phyloP scores from a whole-genome alignment of 2,888 invertebrate genomes.

The Alloscopus bannaensis region DNA sequence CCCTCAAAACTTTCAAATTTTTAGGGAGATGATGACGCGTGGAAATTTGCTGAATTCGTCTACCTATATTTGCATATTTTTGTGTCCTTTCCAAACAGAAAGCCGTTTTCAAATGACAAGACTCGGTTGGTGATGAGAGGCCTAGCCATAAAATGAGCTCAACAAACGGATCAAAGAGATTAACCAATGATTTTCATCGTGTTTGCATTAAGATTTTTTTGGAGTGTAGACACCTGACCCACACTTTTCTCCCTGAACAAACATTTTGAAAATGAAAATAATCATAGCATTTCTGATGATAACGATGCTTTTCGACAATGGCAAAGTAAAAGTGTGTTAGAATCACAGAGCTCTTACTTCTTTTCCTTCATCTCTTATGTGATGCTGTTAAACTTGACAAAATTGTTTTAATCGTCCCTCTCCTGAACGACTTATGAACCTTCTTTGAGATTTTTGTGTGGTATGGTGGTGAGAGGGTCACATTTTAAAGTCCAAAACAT shows the following conservation, averaged over 20 bases:
- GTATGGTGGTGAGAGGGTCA: slow-evolving; percentile 1
- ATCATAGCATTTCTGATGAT: not conserved
- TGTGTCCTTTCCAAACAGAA: not conserved
- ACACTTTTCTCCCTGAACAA: not conserved
- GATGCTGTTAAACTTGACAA: too few relatives aligned
- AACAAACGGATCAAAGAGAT: too few relatives aligned
- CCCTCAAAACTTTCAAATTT: too few relatives aligned
- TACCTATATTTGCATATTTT: not conserved
- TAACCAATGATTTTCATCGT: too few relatives aligned
- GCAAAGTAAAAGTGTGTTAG: not conserved
- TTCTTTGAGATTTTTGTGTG: too few relatives aligned
- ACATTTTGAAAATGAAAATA: not conserved
- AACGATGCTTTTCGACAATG: not conserved
- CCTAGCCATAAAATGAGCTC: too few relatives aligned
- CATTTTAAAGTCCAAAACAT: not conserved
- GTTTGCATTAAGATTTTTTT: too few relatives aligned
- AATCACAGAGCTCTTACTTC: not conserved
- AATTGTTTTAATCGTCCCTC: not conserved
- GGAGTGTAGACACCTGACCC: not conserved
- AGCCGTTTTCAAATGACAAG: not conserved
- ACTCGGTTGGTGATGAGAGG: not conserved
- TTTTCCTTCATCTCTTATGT: too few relatives aligned
- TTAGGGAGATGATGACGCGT: too few relatives aligned
- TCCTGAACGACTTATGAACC: too few relatives aligned
- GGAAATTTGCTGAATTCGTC: not conserved